Evolutionary conservation across 2,797 vertebrate genomes (phyloP).

Genomic region (Tragelaphus oryx): DNA sequence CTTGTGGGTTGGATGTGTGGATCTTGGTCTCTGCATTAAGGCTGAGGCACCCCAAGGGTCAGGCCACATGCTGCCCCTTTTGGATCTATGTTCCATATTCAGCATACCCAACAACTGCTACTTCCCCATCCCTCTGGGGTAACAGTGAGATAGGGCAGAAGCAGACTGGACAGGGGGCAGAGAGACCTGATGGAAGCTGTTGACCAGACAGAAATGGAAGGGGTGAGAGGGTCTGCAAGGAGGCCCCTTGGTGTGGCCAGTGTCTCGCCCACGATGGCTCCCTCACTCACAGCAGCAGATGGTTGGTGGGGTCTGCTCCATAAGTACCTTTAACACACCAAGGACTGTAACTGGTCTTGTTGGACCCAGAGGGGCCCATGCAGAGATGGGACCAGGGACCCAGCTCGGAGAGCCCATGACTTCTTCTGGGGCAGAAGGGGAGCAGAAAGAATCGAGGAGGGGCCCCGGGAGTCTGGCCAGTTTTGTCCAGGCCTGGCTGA

Average conservation of each 20-base stretch:
- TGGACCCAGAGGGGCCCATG: background rate
- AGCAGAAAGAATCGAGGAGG: background rate
- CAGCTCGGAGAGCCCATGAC: background rate
- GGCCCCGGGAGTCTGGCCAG: background rate
- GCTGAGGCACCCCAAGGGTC: too few relatives aligned
- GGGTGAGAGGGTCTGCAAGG: background rate
- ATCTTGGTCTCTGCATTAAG: background rate
- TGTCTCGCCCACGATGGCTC: fast-evolving
- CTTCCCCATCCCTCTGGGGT: background rate
- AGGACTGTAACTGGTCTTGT: background rate
- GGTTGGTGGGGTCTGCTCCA: background rate
- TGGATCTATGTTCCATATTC: fast-evolving
- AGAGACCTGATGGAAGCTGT: background rate
- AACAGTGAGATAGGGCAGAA: background rate
- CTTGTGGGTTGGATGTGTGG: fast-evolving
- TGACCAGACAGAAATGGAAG: too few relatives aligned
- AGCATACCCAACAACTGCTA: background rate
- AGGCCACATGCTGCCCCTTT: fast-evolving
- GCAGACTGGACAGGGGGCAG: background rate
- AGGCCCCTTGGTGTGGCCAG: fast-evolving
- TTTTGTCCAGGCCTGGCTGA: background rate
- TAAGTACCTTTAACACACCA: background rate
- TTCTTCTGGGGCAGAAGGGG: background rate
- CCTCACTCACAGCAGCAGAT: background rate
- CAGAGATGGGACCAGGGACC: background rate